Evolutionary conservation across 2,888 invertebrate species (phyloP).

Genomic region (Steromphala cineraria): DNA sequence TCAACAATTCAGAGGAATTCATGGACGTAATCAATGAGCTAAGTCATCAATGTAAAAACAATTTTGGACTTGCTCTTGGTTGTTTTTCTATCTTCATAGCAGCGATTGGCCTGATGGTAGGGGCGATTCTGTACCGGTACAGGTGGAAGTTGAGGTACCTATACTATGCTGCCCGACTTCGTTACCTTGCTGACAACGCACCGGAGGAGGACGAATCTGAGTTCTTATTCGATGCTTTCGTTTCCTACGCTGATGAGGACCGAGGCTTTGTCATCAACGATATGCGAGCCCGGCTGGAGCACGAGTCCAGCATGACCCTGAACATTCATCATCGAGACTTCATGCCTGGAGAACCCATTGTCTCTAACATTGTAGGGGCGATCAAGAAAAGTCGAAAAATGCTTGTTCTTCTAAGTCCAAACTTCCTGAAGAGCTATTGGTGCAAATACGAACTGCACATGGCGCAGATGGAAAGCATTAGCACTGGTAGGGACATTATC

Average conservation of each 20-base stretch:
- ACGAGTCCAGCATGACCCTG: constrained; percentile 22
- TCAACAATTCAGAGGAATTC: background rate
- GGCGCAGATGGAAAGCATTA: constrained; percentile 47
- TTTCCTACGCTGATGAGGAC: constrained; percentile 51
- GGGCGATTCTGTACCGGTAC: constrained; percentile 32
- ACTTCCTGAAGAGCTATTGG: constrained; percentile 46
- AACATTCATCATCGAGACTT: constrained; percentile 47
- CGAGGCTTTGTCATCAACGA: constrained; percentile 35
- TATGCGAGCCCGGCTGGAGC: constrained; percentile 42
- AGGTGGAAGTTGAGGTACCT: constrained; percentile 43
- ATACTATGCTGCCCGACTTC: constrained; percentile 27
- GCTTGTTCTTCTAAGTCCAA: constrained; percentile 42
- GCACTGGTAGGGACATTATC: constrained; percentile 37
- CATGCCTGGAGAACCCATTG: constrained; percentile 44
- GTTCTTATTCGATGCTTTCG: constrained; percentile 49
- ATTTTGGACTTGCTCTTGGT: background rate
- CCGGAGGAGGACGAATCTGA: constrained; percentile 24
- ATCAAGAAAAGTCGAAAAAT: constrained; percentile 49
- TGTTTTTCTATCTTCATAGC: background rate
- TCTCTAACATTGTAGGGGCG: constrained; percentile 47
- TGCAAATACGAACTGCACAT: constrained; percentile 55
- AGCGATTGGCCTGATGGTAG: constrained; percentile 21
- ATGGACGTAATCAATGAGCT: background rate
- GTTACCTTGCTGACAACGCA: constrained; percentile 25
- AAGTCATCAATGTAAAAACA: background rate